phyloP scores from a whole-genome alignment of 2,113 vertebrate genomes.

The Microcebus murinus region DNA sequence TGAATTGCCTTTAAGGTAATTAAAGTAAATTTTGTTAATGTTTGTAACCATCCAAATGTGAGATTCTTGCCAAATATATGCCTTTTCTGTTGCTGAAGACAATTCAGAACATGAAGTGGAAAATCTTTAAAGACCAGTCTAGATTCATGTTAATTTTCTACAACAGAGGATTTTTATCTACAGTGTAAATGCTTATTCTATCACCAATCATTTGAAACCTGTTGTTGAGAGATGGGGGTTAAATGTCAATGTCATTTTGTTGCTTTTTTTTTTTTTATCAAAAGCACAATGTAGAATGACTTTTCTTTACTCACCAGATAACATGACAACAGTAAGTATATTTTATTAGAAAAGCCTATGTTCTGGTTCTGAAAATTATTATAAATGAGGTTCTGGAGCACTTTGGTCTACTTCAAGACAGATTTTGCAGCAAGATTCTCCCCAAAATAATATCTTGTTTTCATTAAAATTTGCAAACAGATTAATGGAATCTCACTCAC shows the following conservation, averaged over 20 bases:
- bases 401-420: not conserved
- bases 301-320: not conserved
- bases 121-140: not conserved
- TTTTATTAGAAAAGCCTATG: not conserved
- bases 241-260: not conserved
- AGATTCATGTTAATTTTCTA: not conserved
- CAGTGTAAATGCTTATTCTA: not conserved
- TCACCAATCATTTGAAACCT: not conserved
- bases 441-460: not conserved
- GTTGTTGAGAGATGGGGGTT: not conserved
- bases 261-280: not conserved
- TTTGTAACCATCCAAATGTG: conserved; percentile 44
- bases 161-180: not conserved
- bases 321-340: not conserved
- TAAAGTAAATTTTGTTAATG: conserved; percentile 73
- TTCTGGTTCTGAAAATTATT: not conserved
- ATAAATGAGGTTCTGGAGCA: not conserved
- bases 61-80: conserved; percentile 57
- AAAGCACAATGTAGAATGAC: not conserved
- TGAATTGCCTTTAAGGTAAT: conserved; percentile 64
- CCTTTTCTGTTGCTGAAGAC: conserved; percentile 38
- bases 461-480: not conserved
- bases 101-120: not conserved
- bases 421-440: accelerated
- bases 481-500: not conserved